phyloP scores from a whole-genome alignment of 2,113 vertebrate species.

The Myotis lucifugus region DNA sequence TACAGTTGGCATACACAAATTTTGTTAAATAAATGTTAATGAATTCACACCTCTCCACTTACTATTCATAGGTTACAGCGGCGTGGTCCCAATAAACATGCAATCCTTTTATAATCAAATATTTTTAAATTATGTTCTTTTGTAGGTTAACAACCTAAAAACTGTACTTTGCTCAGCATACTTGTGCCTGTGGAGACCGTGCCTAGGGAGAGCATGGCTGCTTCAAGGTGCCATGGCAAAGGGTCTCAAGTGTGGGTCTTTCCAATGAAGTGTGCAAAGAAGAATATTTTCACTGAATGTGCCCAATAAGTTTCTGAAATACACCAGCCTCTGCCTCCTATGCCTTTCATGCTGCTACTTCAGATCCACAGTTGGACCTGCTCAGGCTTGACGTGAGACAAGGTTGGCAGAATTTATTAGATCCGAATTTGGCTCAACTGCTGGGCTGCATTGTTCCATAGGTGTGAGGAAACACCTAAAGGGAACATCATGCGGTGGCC shows the following conservation, averaged over 20 bases:
- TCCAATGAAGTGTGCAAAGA: neutral
- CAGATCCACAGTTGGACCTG: neutral
- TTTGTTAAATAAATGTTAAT: slow-evolving; percentile 33
- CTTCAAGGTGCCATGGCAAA: slow-evolving; percentile 23
- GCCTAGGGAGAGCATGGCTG: neutral
- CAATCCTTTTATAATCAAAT: slow-evolving; percentile 35
- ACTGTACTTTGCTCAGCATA: neutral
- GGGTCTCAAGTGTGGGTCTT: neutral
- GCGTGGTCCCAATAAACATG: slow-evolving; percentile 38
- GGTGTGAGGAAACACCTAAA: neutral
- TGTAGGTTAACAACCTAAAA: slow-evolving; percentile 49
- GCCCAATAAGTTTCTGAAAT: neutral
- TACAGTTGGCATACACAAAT: neutral
- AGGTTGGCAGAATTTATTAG: neutral
- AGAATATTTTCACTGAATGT: neutral
- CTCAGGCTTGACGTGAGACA: neutral
- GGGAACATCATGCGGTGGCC: neutral
- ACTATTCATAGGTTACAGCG: slow-evolving; percentile 15
- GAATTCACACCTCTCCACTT: slow-evolving; percentile 3
- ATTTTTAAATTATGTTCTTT: slow-evolving; percentile 8
- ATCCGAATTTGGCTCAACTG: neutral
- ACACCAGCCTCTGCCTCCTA: neutral
- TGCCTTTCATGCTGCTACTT: neutral
- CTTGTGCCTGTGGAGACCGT: neutral
- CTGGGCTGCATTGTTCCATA: neutral